These are phyloP conservation scores for Xyliphius kryptos DNA, from an alignment of 2,113 vertebrate genomes.

Conservation along the genomic window DNA sequence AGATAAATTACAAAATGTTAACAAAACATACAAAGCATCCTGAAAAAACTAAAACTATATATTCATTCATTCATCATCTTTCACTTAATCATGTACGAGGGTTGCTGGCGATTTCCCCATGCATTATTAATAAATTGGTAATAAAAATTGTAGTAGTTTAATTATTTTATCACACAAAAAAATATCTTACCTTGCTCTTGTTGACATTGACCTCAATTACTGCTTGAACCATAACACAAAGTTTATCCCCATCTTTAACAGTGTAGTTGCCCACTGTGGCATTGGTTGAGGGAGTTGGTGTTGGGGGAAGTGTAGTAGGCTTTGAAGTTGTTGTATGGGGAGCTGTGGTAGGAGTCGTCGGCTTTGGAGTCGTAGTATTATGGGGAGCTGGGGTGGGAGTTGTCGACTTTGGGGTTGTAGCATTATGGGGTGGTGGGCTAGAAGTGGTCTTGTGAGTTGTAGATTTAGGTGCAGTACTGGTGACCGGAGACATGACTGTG, in stretches of 20 bases:
- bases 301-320: not conserved
- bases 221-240: constrained; percentile 48
- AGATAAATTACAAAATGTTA: constrained; percentile 5
- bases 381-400: not conserved
- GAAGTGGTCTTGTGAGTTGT: not conserved
- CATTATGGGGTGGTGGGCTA: not conserved
- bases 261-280: constrained; percentile 49
- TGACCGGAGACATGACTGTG: not conserved
- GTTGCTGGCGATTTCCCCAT: too few relatives aligned
- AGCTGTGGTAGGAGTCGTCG: not conserved
- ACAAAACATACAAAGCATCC: not conserved
- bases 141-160: too few relatives aligned
- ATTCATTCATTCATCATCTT: too few relatives aligned
- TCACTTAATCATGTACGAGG: too few relatives aligned
- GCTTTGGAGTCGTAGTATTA: not conserved
- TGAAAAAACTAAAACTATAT: too few relatives aligned
- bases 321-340: not conserved
- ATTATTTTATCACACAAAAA: too few relatives aligned
- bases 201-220: constrained; percentile 51
- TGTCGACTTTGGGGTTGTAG: not conserved
- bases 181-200: constrained; percentile 42
- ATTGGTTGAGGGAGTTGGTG: constrained; percentile 24
- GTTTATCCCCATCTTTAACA: not conserved
- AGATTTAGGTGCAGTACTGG: not conserved
- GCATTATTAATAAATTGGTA: too few relatives aligned